phyloP scores from a whole-genome alignment of 2,797 vertebrate genomes.

The Pangasius krempfi region DNA sequence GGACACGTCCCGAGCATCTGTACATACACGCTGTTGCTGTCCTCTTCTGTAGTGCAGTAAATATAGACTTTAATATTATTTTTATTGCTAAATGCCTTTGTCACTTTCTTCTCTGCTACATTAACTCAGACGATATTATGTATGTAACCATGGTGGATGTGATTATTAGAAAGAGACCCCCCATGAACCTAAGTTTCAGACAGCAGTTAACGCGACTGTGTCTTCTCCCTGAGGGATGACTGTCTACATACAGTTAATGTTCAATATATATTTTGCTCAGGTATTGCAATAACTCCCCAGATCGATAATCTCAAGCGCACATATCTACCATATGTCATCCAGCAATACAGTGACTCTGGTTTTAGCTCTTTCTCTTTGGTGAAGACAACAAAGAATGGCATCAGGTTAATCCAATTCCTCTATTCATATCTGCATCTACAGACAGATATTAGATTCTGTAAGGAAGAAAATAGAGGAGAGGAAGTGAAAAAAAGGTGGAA shows the following conservation, averaged over 20 bases:
- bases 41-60: constrained; percentile 31
- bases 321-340: constrained; percentile 38
- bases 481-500: background rate
- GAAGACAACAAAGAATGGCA: constrained; percentile 30
- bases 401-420: constrained; percentile 45
- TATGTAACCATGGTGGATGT: constrained; percentile 11
- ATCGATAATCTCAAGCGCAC: constrained; percentile 22
- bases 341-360: constrained; percentile 5
- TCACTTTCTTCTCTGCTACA: constrained; percentile 29
- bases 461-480: constrained; percentile 21
- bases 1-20: constrained; percentile 56
- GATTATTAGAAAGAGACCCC: constrained; percentile 34
- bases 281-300: constrained; percentile 40
- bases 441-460: constrained; percentile 43
- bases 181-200: constrained; percentile 20
- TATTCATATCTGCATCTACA: constrained; percentile 43
- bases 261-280: constrained; percentile 36
- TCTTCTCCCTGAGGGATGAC: background rate
- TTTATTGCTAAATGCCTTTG: constrained; percentile 48
- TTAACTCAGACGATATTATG: constrained; percentile 29
- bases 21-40: constrained; percentile 44
- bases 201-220: background rate
- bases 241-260: constrained; percentile 38
- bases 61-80: constrained; percentile 15
- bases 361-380: constrained; percentile 34